Evolutionary conservation across 2,797 vertebrate genomes (phyloP), one percentile per base, ranked within the genome.

Genomic region (Sitta carolinensis): DNA sequence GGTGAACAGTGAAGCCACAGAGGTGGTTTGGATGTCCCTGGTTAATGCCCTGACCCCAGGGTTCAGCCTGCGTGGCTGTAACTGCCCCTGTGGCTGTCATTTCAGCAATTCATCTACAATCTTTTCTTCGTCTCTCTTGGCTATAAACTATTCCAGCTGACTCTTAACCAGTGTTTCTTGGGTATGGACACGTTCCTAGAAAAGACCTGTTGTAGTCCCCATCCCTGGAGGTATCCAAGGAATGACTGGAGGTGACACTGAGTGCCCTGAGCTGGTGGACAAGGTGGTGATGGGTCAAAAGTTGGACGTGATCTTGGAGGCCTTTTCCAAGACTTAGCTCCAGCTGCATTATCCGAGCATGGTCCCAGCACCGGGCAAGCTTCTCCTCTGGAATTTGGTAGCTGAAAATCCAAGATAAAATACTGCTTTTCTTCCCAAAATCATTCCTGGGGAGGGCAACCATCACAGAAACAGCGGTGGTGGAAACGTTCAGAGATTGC

Each of bases 401-500:
- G 43, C 47, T 89, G 81, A 66, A 93, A 90, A 84, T 45, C 27
- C 25, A 30, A 62, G 42, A 58, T 26, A 36, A 73, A 84, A 29
- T 16, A 51, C 1, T 36, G 22, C 0, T 42, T 58, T 78, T 54
- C 47, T 75, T 15, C 55, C 42, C 19, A 14, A 47, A 34, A 12
- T 36, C 57, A 14, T 30, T 45, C 36, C 43, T 59, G 69, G 23
- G 25, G 38, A 70, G n/a, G 29, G 18, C 45, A 38, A 25, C 20
- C 26, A 6, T 47, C 22, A 11, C 5, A 26, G 18, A 19, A 40
- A 11, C 6, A 25, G 21, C 0, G 0, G 12, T 10, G 48, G 3
- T 52, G 72, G 68, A 38, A 40, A 40, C 5, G 7, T 42, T 51
- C 54, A 22, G 63, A 12, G 20, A 10, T 23, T 58, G 61, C n/a